Percentiles rank a stretch among this genome's conserved stretches.
phyloP scores from a whole-genome alignment of 1,140 invertebrate species.

The Saccostrea echinata region DNA sequence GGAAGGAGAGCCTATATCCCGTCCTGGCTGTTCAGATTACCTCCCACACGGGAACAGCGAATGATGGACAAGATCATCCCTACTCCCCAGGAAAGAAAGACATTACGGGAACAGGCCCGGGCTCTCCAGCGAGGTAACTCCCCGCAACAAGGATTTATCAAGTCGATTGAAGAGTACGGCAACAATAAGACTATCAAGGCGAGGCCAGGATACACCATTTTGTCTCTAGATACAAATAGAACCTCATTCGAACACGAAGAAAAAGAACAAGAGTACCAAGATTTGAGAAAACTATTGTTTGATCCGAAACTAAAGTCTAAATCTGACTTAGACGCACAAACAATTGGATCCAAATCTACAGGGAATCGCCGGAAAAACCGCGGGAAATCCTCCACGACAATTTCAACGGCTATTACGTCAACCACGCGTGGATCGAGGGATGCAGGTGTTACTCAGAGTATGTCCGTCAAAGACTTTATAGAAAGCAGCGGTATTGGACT shows the following conservation, averaged over 20 bases:
- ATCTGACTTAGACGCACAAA: not conserved
- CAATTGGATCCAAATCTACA: not conserved
- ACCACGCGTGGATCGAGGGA: not conserved
- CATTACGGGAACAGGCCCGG: not conserved
- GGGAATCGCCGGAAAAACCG: slow-evolving; percentile 18
- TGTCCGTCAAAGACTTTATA: slow-evolving; percentile 38
- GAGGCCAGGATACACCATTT: slow-evolving; percentile 8
- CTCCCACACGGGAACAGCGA: slow-evolving; percentile 36
- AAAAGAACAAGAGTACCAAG: slow-evolving; percentile 40
- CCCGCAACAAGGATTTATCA: not conserved
- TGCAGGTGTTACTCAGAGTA: too few species aligned
- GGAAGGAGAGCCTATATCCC: slow-evolving; percentile 21
- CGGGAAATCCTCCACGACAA: slow-evolving; percentile 37
- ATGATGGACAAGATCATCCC: slow-evolving; percentile 34
- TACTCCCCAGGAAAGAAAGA: not conserved
- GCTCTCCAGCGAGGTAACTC: slow-evolving; percentile 3
- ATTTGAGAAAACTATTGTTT: slow-evolving; percentile 28
- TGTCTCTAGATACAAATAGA: slow-evolving; percentile 24
- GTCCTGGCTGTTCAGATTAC: slow-evolving; percentile 25
- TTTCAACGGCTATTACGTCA: slow-evolving; percentile 5
- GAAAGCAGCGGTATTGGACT: not conserved
- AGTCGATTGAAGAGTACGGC: not conserved
- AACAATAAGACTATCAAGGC: slow-evolving; percentile 4
- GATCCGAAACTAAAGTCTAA: slow-evolving; percentile 27
- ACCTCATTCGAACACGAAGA: slow-evolving; percentile 45